A percentile compares a stretch with the other conserved stretches of the same genome.
These are phyloP conservation scores for Holothuria scabra DNA, from an alignment of 53 echinoderm and acorn worm species.

Conservation along the genomic window DNA sequence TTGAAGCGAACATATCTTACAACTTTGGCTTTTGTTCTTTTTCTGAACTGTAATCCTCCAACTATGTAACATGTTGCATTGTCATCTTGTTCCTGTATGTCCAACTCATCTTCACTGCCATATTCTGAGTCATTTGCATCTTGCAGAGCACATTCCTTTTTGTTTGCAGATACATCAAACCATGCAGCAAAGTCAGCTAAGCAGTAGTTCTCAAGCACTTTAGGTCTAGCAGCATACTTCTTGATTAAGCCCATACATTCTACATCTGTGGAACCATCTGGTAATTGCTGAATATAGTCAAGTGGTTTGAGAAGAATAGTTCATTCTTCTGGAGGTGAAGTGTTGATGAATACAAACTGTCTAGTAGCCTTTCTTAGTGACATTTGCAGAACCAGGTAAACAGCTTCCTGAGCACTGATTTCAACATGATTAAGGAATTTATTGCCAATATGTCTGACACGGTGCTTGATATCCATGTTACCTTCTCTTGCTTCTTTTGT, in stretches of 20 bases:
- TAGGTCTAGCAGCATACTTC: slow-evolving; percentile 38
- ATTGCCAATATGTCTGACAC: slow-evolving; percentile 47
- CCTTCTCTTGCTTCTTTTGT: slow-evolving; percentile 58
- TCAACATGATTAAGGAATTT: slow-evolving; percentile 52
- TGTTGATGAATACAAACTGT: slow-evolving; percentile 35
- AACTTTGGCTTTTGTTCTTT: slow-evolving; percentile 41
- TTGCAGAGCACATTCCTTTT: slow-evolving; percentile 13
- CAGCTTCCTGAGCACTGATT: slow-evolving; percentile 57
- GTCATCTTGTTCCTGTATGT: background rate
- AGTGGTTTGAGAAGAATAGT: slow-evolving; percentile 47
- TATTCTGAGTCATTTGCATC: background rate
- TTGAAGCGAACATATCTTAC: slow-evolving; percentile 47
- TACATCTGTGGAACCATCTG: slow-evolving; percentile 41
- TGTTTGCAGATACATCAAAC: slow-evolving; percentile 26
- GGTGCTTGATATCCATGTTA: slow-evolving; percentile 42
- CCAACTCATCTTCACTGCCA: background rate
- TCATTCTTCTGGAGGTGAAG: slow-evolving; percentile 36
- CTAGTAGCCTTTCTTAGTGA: slow-evolving; percentile 37
- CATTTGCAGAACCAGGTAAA: slow-evolving; percentile 46
- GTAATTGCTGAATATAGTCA: slow-evolving; percentile 25
- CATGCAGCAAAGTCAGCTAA: slow-evolving; percentile 51
- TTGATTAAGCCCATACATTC: background rate
- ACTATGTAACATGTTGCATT: background rate
- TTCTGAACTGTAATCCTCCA: background rate
- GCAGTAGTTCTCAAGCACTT: slow-evolving; percentile 19